Base-by-base conservation (phyloP, 92 coral and sea anemone species). In the Montipora capitata region DNA sequence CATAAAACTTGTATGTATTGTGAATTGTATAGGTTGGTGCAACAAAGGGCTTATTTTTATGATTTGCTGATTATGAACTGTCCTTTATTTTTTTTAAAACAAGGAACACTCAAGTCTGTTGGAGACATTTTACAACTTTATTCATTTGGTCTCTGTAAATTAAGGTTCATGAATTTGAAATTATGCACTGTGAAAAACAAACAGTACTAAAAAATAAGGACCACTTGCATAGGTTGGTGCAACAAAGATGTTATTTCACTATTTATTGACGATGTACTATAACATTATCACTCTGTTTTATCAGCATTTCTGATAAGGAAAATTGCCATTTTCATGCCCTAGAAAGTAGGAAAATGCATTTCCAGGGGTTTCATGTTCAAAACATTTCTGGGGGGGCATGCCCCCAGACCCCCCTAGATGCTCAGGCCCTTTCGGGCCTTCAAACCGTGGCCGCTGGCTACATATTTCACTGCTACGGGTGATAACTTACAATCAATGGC, bases 91-190 rank as follows among this genome's bases (percentile, higher is more conserved):
- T 58, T n/a, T 58, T 3, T 51, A 6, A 51, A 15, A 58, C 64
- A 58, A 58, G 64, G 64, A 58, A 58, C n/a, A 58, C 64, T 58
- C 64, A 58, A 58, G 64, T 58, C 64, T 58, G 64, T 58, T 58
- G 64, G 64, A 12, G 64, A 58, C 10, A 58, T 58, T 58, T 58
- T 8, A 58, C 10, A 58, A 58, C 64, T 58, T 58, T 58, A 58
- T 58, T 58, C 64, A 58, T 58, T 58, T 58, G 64, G 2, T 58
- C 64, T 8, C 64, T 58, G 64, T 15, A 58, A 58, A 58, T 58
- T 58, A 58, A 58, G 64, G 11, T 58, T 8, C 64, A 15, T 58
- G 64, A 10, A 58, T 58, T 58, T 58, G 64, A 58, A 58, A 58
- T 58, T 58, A 58, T 12, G n/a, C 64, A 58, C 64, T 58, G 17